Percentiles rank a stretch among this genome's conserved stretches.
Conservation (phyloP, 1,140 invertebrate species). For the Hycleus phaleratus region DNA sequence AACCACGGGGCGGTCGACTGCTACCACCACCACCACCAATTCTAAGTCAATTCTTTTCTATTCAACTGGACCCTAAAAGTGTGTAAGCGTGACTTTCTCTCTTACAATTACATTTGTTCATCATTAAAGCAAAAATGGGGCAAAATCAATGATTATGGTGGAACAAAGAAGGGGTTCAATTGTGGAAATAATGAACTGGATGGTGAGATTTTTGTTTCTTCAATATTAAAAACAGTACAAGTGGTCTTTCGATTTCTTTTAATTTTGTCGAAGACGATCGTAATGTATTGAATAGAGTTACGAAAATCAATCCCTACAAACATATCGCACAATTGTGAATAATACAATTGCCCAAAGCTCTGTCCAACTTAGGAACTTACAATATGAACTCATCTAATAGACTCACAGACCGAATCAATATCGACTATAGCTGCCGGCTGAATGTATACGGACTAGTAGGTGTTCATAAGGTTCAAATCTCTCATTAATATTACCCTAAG, state of each 20-base stretch:
- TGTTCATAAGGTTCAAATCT: neutral
- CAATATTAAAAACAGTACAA: too few species aligned
- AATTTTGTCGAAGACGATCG: too few species aligned
- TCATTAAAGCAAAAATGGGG: slow-evolving; percentile 11
- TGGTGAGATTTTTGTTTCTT: too few species aligned
- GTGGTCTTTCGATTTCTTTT: too few species aligned
- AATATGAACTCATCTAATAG: slow-evolving; percentile 16
- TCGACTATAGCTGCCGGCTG: neutral
- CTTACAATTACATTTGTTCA: slow-evolving; percentile 11
- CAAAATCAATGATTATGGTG: neutral
- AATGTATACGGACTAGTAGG: neutral
- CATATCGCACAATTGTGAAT: neutral
- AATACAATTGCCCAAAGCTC: slow-evolving; percentile 7
- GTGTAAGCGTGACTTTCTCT: slow-evolving; percentile 13
- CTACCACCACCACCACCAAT: neutral
- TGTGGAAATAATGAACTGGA: too few species aligned
- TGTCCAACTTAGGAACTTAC: slow-evolving; percentile 14
- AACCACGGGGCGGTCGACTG: neutral
- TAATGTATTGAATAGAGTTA: too few species aligned
- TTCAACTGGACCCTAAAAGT: slow-evolving; percentile 3
- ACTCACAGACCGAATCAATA: slow-evolving; percentile 5
- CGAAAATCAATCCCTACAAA: too few species aligned
- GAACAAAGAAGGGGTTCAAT: neutral
- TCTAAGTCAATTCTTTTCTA: slow-evolving; percentile 16
- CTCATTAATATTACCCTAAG: neutral